Base-by-base conservation (phyloP, 2,113 vertebrate species). In the Redunca redunca region DNA sequence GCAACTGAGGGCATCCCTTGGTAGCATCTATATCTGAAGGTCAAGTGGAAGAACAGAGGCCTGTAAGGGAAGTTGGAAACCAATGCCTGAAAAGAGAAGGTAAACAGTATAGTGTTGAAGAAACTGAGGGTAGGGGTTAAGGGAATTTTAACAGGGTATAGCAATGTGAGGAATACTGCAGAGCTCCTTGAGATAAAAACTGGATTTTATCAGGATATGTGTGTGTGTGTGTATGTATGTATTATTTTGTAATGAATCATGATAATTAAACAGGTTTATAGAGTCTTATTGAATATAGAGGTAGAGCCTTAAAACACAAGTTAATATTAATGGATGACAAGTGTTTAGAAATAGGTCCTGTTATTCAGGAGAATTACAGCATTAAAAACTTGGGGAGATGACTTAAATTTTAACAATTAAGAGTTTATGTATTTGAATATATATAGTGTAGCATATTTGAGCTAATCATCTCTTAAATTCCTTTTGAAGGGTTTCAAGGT, bases 261-360 rank as follows among this genome's bases (percentile, higher is more conserved):
- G 77, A 74, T 82, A 89, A 43, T 95, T 57, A 90, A 89, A 80
- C 62, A 91, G 64, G 77, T 92, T 92, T 87, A 23, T 40, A 67
- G 55, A 57, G 12, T 74, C 57, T 84, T 96, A n/a, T 12, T 57
- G 67, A 95, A 19, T 97, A 86, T 21, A 55, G 19, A 48, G 43
- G n/a, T 88, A 85, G 43, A 48, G 2, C 53, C 55, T 89, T 89
- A 96, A 82, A 95, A 92, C 40, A 26, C 25, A 78, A n/a, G 55
- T 97, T 88, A 95, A 40, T 88, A 28, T 97, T 91, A 94, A 58
- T 88, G 28, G 74, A 84, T 53, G 71, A 88, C 25, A 23, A 7
- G 19, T 83, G 50, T 23, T 97, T 96, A 94, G 60, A 88, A 92
- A 43, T 55, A 87, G 26, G 30, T 74, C 21, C 23, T 62, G 5